A percentile compares a stretch with the other conserved stretches of the same genome.
Evolutionary conservation across 2,113 vertebrate genomes (phyloP).

Genomic region (Brienomyrus longianalis): DNA sequence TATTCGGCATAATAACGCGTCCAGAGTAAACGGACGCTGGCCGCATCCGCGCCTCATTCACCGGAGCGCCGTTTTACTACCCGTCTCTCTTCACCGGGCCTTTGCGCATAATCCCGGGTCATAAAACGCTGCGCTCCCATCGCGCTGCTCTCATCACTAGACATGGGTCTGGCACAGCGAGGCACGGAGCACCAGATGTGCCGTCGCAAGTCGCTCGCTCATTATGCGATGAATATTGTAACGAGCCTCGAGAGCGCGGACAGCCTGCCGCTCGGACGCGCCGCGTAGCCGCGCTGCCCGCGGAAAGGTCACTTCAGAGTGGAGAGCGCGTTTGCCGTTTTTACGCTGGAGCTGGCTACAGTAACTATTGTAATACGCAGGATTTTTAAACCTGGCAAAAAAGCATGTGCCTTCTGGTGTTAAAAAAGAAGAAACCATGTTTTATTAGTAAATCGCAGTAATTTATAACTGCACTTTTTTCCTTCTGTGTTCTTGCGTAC

Average conservation of each 20-base stretch:
- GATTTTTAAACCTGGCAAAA: background rate
- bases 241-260: background rate
- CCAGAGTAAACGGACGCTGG: background rate
- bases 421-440: background rate
- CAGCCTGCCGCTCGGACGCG: background rate
- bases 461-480: background rate
- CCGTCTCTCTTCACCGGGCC: background rate
- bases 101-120: background rate
- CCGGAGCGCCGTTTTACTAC: background rate
- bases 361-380: background rate
- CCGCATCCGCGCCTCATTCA: background rate
- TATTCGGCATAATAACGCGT: background rate
- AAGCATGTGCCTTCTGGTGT: background rate
- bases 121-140: background rate
- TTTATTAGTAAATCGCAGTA: background rate
- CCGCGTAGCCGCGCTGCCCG: background rate
- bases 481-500: background rate
- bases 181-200: background rate
- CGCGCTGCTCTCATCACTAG: background rate
- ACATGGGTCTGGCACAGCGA: background rate
- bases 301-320: background rate
- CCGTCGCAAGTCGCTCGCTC: background rate
- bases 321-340: background rate
- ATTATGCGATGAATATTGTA: constrained; percentile 2
- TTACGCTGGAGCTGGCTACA: background rate